phyloP scores from a whole-genome alignment of 2,113 vertebrate genomes.

The Procavia capensis region DNA sequence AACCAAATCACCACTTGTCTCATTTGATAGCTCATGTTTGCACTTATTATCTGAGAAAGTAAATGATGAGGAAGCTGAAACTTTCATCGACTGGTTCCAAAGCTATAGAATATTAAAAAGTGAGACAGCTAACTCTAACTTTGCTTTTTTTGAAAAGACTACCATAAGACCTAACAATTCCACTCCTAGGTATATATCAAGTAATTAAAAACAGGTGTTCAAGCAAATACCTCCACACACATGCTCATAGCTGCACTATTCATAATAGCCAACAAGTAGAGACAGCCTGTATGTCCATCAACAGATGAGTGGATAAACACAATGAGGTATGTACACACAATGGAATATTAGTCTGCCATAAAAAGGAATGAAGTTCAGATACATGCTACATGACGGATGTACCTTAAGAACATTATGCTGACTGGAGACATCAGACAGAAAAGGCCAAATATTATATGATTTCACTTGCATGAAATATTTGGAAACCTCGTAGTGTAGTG shows the following conservation, averaged over 20 bases:
- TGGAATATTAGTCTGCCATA: neutral
- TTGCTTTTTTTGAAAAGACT: neutral
- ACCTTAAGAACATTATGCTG: neutral
- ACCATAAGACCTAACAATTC: neutral
- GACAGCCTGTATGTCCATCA: neutral
- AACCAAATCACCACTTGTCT: constrained; percentile 12
- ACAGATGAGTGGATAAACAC: neutral
- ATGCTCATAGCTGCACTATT: neutral
- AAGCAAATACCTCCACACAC: neutral
- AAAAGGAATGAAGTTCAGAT: neutral
- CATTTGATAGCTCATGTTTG: constrained; percentile 26
- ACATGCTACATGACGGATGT: neutral
- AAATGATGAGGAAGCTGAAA: neutral
- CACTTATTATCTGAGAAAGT: neutral
- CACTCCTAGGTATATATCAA: neutral
- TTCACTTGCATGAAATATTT: neutral
- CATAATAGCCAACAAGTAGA: neutral
- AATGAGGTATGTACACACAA: neutral
- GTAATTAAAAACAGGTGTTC: neutral
- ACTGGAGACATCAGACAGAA: neutral
- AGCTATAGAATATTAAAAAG: neutral
- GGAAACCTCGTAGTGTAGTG: no score
- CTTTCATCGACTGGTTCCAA: neutral
- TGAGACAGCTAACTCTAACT: neutral
- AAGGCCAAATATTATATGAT: neutral